Evolutionary conservation across 2,888 invertebrate species (phyloP).

Genomic region (Limnephilus lunatus): DNA sequence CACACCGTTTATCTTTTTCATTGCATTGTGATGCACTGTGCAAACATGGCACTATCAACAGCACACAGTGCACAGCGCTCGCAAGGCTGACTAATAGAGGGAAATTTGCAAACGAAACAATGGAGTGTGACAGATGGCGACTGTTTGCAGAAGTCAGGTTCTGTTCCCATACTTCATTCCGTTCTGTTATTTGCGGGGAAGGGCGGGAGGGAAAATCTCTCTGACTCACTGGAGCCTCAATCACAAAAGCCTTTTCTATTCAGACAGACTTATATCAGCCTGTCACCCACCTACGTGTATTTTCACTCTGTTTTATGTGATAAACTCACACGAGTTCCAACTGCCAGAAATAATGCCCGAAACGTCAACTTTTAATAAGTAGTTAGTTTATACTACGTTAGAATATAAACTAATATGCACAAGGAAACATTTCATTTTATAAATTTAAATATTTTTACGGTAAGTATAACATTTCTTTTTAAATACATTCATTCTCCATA

Average conservation of each 20-base stretch:
- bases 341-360: no score
- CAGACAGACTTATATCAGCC: neutral
- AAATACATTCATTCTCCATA: no score
- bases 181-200: neutral
- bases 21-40: slow-evolving; percentile 36
- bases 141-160: slow-evolving; percentile 23
- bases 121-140: slow-evolving; percentile 46
- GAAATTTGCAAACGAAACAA: slow-evolving; percentile 44
- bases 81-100: slow-evolving; percentile 19
- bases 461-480: no score
- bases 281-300: no score
- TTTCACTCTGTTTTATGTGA: no score
- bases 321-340: no score
- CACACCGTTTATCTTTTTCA: slow-evolving; percentile 28
- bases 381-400: no score
- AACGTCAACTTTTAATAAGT: no score
- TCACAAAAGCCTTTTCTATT: slow-evolving; percentile 14
- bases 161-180: neutral
- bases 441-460: no score
- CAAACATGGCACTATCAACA: slow-evolving; percentile 31
- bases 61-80: neutral
- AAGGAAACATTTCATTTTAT: no score
- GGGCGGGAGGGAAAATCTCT: neutral
- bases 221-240: slow-evolving; percentile 29
- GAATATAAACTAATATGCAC: no score